phyloP scores from a whole-genome alignment of 2,888 invertebrate species.

The Erebia palarica region DNA sequence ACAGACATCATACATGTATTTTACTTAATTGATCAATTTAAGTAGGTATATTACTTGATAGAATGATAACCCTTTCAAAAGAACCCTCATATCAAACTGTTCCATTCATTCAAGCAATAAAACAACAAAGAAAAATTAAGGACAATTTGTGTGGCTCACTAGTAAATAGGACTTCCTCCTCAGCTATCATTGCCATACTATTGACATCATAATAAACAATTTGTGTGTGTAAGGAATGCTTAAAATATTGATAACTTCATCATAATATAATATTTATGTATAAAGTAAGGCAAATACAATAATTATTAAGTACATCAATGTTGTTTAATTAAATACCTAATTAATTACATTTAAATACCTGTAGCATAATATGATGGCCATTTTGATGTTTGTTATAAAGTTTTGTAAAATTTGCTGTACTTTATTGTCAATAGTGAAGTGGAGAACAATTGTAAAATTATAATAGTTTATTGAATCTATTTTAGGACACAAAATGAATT shows the following conservation, averaged over 20 bases:
- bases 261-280: background rate
- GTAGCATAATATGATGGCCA: too few species aligned
- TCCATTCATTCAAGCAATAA: constrained; percentile 50
- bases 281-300: background rate
- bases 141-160: constrained; percentile 67
- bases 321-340: too few species aligned
- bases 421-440: too few species aligned
- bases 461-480: too few species aligned
- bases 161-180: constrained; percentile 77
- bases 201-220: constrained; percentile 44
- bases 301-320: too few species aligned
- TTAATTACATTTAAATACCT: too few species aligned
- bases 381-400: too few species aligned
- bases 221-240: constrained; percentile 13
- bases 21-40: background rate
- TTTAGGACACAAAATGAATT: too few species aligned
- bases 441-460: too few species aligned
- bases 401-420: too few species aligned
- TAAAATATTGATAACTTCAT: background rate
- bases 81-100: constrained; percentile 24
- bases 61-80: constrained; percentile 26
- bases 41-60: background rate
- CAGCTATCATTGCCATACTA: constrained; percentile 57
- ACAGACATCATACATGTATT: background rate
- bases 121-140: constrained; percentile 71